Evolutionary conservation across 92 coral and sea anemone species (phyloP), one percentile per base, ranked within the genome.

Genomic region (Actinernus sp.): DNA sequence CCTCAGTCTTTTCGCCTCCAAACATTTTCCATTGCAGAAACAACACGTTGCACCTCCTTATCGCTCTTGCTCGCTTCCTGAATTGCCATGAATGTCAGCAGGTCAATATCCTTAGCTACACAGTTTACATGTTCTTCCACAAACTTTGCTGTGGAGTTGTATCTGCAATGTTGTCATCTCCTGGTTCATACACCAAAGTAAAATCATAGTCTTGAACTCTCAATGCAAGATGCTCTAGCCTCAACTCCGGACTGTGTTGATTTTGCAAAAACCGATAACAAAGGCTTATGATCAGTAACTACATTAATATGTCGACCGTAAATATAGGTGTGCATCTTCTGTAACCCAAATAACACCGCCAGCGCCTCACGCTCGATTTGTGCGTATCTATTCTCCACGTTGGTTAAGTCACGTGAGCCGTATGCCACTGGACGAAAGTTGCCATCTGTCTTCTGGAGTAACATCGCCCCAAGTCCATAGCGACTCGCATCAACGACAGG

Each of bases 281-380:
- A 46, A 14, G 71, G 80, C 63, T 49, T 61, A 28, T 73, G 71
- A 23, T 70, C 67, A 43, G 46, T 56, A 17, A 45, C 52, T 39
- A 70, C 69, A 4, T 0, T 2, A 27, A 45, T 37, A 49, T 48
- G 70, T 61, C 63, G 53, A 7, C 63, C 63, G 11, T 73, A 73
- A 43, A 61, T 62, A 41, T 61, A 61, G n/a, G 81, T 27, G 51
- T 73, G 71, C 80, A 49, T 73, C 68, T 61, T 73, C 49, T 60
- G 80, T 26, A 73, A 25, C 34, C 81, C 81, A 49, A 19, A 73
- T 1, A 73, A 55, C 22, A 73, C 81, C 24, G 70, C 62, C 14
- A 73, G 48, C 14, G 63, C 71, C 45, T 73, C 63, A 7, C 71
- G 63, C 63, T 73, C 81, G 26, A 61, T 73, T 37, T 73, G 71